Base-by-base conservation (phyloP, 2,888 invertebrate genomes). In the Macrophya alboannulata region DNA sequence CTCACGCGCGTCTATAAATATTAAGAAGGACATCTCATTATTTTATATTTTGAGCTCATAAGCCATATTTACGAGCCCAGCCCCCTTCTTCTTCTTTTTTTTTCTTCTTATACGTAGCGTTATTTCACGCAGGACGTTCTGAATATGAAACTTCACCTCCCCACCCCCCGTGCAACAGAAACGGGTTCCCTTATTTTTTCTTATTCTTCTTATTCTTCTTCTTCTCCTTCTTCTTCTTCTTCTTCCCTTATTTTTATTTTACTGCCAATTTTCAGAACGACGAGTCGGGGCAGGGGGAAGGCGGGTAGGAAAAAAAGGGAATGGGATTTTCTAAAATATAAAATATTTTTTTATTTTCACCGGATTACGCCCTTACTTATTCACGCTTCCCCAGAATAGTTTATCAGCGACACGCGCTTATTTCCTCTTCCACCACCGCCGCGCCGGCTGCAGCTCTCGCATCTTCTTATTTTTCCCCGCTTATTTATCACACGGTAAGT, bases 21-120 rank as follows among this genome's bases (percentile, higher is more conserved):
- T 91, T 90, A 91, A 90, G 87, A 89, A 86, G 88, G 88, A 89
- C 89, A 87, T 89, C 89, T 91, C 90, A 90, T 91, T 91, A 91
- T 91, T 90, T 91, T 88, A 90, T 88, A 89, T 91, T 91, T 90
- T 89, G 89, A 91, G 89, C 89, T 88, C 87, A 88, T 91, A 91
- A 91, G 91, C 91, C 87, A 88, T 90, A 91, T 91, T 91, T 91
- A 91, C 91, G 91, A 91, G 89, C 87, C 74, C 86, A 81, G 77
- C 76, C 77, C 82, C 76, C 84, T 68, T 77, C 84, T 84, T 71
- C 84, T 85, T 48, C 48, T 74, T 85, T 71, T 84, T 85, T 48
- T 37, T 74, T 68, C 40, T 43, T 72, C 55, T 43, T 21, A 17
- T 17, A 40, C 37, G 76, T 55, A 40, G 59, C 77, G 81, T 72